Evolutionary conservation across 2,888 invertebrate species (phyloP), one percentile per base, ranked within the genome.

Genomic region (Arrhopalites spinosus): DNA sequence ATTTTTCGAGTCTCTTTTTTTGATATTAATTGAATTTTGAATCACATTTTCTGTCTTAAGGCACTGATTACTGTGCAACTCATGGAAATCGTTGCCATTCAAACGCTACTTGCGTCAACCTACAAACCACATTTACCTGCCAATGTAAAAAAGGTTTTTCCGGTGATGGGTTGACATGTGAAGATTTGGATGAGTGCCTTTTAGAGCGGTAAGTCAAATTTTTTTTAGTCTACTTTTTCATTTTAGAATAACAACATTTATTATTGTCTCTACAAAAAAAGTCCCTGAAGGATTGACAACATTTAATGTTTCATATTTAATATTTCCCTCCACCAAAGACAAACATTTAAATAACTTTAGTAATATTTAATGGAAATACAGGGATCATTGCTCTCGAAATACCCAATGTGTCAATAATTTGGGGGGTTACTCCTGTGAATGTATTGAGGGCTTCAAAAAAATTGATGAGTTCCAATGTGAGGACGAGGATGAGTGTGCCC

Each of bases 51-150:
- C 29, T 59, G 23, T 17, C 56, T 67, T 11, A 20, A 93, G 94
- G 93, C 83, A 92, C 92, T 86, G 93, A 95, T 88, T 94, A 93
- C 88, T 95, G 94, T 88, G 91, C 91, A 84, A 91, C 90, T 88
- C 81, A 84, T 77, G 94, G 94, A 75, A 92, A 95, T 87, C 90
- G 91, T 85, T 96, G 96, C 86, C 95, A 96, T 86, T 89, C 89
- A 85, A 95, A 96, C 86, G 95, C 95, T 78, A 92, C 93, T 81
- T 96, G 96, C 88, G 90, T 92, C 88, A 96, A 95, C 88, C 90
- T 95, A 85, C 92, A 92, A 87, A 94, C 94, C 83, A 93, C 93
- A 84, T 95, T 93, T 86, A 91, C 92, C 84, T 96, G 95, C 88
- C 92, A 93, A 85, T 96, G 96, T 87, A 91, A 93, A 87, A 89